Conservation (phyloP, 2,888 invertebrate genomes). For the Caenorhabditis afra region DNA sequence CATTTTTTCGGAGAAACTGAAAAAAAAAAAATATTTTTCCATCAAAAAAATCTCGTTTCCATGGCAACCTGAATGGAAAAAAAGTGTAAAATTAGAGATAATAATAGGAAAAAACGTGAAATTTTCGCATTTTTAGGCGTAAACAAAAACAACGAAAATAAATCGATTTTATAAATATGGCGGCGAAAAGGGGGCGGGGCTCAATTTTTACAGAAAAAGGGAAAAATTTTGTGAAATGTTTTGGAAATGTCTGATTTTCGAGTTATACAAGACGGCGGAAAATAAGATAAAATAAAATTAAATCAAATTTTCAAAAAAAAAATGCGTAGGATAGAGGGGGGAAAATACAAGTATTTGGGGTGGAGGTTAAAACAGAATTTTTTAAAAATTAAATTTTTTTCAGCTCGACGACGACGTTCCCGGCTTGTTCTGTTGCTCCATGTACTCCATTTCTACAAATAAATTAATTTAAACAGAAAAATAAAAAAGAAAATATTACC, state of each 20-base stretch:
- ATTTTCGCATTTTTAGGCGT: background rate
- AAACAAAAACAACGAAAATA: background rate
- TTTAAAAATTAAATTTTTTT: no score
- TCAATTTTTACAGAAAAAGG: no score
- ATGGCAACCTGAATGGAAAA: background rate
- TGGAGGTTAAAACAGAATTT: no score
- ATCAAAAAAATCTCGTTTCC: conserved; percentile 1
- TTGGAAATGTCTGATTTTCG: no score
- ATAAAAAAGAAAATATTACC: conserved; percentile 1
- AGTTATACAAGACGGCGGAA: background rate
- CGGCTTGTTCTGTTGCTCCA: no score
- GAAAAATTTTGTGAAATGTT: no score
- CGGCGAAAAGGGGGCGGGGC: no score
- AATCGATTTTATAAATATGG: no score
- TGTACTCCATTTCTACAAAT: background rate
- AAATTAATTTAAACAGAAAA: background rate
- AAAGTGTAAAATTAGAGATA: background rate
- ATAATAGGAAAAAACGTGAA: background rate
- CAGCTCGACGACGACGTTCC: no score
- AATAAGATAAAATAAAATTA: background rate
- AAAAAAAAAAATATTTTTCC: background rate
- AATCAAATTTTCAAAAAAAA: background rate
- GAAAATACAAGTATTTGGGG: no score
- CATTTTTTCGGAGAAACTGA: conserved; percentile 18
- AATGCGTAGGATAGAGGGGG: background rate